Evolutionary conservation across 1,140 invertebrate species (phyloP), one percentile per base, ranked within the genome.

Genomic region (Cotesia glomerata): DNA sequence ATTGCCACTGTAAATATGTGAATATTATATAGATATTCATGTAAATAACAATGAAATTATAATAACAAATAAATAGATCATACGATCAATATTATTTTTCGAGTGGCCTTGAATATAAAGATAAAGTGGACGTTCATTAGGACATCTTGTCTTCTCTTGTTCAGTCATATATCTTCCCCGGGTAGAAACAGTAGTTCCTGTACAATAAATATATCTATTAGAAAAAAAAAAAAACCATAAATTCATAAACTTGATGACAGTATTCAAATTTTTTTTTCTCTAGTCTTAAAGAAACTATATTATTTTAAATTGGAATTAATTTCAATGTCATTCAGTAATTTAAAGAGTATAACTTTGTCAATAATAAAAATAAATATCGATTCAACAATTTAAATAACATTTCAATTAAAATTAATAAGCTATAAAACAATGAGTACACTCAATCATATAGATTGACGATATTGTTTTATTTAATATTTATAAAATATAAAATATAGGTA

Each of bases 161-260:
- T 87, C 87, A 34, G 85, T 88, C 86, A 91, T 89, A 75, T 90
- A 91, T 67, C 91, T 82, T 11, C 91, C 91, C 75, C 90, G 88
- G 0, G 90, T 91, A 14, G 91, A 91, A 16, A 92, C 90, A 59
- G 89, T 89, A 72, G 90, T 90, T 68, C 90, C 90, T 87, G 79
- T 78, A 89, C 59, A 77, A 34, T 71, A 69, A 58, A 36, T 58
- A 45, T 54, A 3, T 18, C 0, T 45, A 45, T 45, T 45, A 45
- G 2, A 9, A 7, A 7, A 39, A 2, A 39, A 7, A 39, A 39
- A 2, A 45, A 8, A 45, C 8, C 3, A 8, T 8, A 11, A 45
- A 11, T 8, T 45, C 2, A 45, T 45, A 45, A 45, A 9, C 7
- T 7, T 11, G 39, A 45, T 11, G 11, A 45, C 7, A 45, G 39